Base-by-base conservation (phyloP, 2,888 invertebrate species). In the Podotricha telesiphe region DNA sequence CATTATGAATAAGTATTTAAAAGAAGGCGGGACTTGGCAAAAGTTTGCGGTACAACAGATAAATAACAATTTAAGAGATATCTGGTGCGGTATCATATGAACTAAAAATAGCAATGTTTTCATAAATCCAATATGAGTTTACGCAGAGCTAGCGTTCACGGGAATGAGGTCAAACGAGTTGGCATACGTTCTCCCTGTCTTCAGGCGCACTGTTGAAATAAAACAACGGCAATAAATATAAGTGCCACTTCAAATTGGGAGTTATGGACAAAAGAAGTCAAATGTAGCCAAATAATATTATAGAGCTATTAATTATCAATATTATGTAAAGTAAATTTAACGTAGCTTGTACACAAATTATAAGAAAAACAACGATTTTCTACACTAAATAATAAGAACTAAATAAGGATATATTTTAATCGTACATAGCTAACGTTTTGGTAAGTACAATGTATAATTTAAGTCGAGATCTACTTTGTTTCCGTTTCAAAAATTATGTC, bases 111-210 rank as follows among this genome's bases (percentile, higher is more conserved):
- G 86, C 75, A 80, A 80, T 89, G 89, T 90, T 89, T 90, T 89
- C 87, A 88, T 90, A 88, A 86, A 84, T 81, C 83, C 87, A 86
- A 91, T 89, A 88, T 87, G 87, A 89, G 87, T 89, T 88, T 88
- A 90, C 88, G 84, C 88, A 88, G 88, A 85, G 86, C 86, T 86
- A 86, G 86, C 76, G 69, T 74, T 86, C 83, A 79, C 82, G 81
- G 82, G 86, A 91, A 91, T 89, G 90, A 87, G 92, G 92, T 91
- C 90, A 88, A 85, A 85, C 84, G 84, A 86, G 85, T 88, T 90
- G 88, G 91, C 91, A 87, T 87, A 86, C 86, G 83, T 84, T 84
- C 81, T 76, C 79, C 82, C 66, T 69, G 68, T 70, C 73, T 73
- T 71, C 67, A 75, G 79, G 78, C 77, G 79, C 77, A 77, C 77